phyloP scores from a whole-genome alignment of 2,888 invertebrate genomes.

The Spisula subtruncata region DNA sequence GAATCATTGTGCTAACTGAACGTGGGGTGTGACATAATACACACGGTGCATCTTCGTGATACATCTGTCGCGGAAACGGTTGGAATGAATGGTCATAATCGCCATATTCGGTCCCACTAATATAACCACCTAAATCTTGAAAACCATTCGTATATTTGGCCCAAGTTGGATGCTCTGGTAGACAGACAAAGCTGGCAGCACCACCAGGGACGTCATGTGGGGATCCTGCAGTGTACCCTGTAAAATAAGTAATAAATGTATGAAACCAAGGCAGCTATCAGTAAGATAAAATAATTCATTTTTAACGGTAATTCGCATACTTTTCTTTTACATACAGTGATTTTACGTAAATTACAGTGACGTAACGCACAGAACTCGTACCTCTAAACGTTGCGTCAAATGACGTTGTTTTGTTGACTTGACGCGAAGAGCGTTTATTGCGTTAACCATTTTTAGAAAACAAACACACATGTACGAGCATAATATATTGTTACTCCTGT shows the following conservation, averaged over 20 bases:
- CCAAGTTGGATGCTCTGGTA: constrained; percentile 51
- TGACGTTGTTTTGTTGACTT: no score
- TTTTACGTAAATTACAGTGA: no score
- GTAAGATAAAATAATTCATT: no score
- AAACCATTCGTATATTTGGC: constrained; percentile 43
- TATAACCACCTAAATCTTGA: constrained; percentile 35
- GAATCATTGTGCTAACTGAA: constrained; percentile 38
- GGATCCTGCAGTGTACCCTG: constrained; percentile 40
- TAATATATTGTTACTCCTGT: no score
- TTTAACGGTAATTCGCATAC: no score
- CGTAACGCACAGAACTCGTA: no score
- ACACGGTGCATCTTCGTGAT: constrained; percentile 48
- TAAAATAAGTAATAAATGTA: background rate
- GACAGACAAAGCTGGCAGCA: constrained; percentile 41
- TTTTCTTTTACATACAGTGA: no score
- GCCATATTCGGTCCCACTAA: constrained; percentile 41
- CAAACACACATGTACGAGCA: no score
- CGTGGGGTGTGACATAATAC: constrained; percentile 35
- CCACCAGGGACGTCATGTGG: constrained; percentile 27
- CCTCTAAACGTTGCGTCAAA: no score
- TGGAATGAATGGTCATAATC: background rate
- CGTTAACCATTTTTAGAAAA: no score
- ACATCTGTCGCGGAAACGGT: background rate
- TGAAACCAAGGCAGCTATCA: no score
- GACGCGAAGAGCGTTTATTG: no score